These are phyloP conservation scores for Leptinotarsa rubiginosa DNA, from an alignment of 2,888 invertebrate species.

Conservation along the genomic window DNA sequence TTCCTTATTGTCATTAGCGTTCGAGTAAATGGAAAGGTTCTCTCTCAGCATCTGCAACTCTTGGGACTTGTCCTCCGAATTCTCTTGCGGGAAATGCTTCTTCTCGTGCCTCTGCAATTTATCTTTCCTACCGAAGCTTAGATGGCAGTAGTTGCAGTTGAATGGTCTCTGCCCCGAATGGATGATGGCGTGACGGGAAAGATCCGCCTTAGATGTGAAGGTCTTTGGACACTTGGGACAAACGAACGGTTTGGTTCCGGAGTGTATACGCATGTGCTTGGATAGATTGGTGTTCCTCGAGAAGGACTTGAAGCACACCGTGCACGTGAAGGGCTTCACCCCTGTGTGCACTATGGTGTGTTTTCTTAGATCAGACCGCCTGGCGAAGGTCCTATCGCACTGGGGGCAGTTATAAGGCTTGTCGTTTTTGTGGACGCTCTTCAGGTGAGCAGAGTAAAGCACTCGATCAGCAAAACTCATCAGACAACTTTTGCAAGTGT, in stretches of 20 bases:
- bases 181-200: conserved; percentile 75
- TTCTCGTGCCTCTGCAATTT: conserved; percentile 77
- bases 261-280: conserved; percentile 80
- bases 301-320: conserved; percentile 79
- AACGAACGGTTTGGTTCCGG: conserved; percentile 78
- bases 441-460: conserved; percentile 75
- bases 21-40: conserved; percentile 54
- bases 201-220: conserved; percentile 77
- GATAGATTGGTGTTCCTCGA: conserved; percentile 82
- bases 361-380: conserved; percentile 78
- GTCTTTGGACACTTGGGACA: conserved; percentile 80
- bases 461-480: conserved; percentile 73
- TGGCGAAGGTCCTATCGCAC: conserved; percentile 74
- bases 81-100: conserved; percentile 69
- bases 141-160: conserved; percentile 74
- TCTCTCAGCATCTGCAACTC: conserved; percentile 60
- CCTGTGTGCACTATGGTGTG: conserved; percentile 85
- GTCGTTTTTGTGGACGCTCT: conserved; percentile 76
- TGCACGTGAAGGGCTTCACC: conserved; percentile 78
- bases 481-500: conserved; percentile 72
- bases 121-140: conserved; percentile 77
- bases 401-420: conserved; percentile 78
- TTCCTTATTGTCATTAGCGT: conserved; percentile 37
- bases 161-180: conserved; percentile 77
- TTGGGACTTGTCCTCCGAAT: conserved; percentile 58